phyloP scores from a whole-genome alignment of 1,140 invertebrate species.

The Drosophila sp. region DNA sequence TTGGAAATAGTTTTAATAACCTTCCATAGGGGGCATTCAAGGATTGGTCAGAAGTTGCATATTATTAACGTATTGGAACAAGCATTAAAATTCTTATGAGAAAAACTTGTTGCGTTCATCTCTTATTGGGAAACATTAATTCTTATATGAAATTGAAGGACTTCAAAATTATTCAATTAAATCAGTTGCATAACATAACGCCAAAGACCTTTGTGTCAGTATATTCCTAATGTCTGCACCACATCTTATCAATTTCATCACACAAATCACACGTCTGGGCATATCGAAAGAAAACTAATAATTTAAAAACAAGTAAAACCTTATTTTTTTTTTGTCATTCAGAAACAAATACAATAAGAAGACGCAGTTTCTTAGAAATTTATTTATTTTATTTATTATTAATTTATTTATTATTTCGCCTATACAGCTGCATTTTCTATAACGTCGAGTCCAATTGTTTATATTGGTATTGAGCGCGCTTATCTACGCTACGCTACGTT shows the following conservation, averaged over 20 bases:
- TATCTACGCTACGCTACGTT: conserved; percentile 63
- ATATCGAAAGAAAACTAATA: conserved; percentile 4
- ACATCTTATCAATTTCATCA: conserved; percentile 4
- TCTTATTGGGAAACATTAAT: no score
- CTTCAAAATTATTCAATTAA: background rate
- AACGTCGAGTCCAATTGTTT: conserved; percentile 14
- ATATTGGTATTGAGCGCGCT: conserved; percentile 32
- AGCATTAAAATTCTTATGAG: no score
- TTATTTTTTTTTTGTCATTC: no score
- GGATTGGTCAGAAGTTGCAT: no score
- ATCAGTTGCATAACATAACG: background rate
- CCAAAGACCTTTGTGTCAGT: background rate
- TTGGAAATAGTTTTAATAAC: no score
- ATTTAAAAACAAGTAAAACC: no score
- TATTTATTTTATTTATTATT: conserved; percentile 13
- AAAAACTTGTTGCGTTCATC: no score
- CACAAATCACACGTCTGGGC: background rate
- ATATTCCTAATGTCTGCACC: background rate
- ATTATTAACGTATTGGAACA: no score
- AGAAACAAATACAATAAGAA: background rate
- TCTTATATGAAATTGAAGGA: no score
- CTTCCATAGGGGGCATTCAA: no score
- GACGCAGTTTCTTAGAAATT: conserved; percentile 11
- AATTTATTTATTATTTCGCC: conserved; percentile 26
- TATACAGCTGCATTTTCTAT: conserved; percentile 20